Evolutionary conservation across 1,140 invertebrate genomes (phyloP), one percentile per base, ranked within the genome.

Genomic region (Diploscapter pachys): DNA sequence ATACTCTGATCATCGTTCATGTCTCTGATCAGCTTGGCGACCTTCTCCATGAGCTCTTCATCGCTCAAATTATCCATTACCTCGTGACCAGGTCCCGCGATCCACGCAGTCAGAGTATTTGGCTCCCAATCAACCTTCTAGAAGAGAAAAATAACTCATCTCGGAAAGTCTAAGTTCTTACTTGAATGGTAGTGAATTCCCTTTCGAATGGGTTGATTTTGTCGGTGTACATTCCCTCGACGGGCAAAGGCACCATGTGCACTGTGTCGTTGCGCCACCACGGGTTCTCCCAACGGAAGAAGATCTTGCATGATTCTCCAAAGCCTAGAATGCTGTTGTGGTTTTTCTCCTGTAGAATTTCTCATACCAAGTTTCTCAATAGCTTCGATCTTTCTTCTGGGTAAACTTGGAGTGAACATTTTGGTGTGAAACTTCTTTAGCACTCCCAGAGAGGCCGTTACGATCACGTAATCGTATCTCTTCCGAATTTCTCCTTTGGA

Each of bases 101-200:
- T 72, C 77, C 77, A 78, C 4, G 77, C 77, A 71, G 66, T 72
- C 48, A 78, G 49, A n/a, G 70, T 64, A 48, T 76, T 71, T n/a
- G 75, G 75, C n/a, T 76, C 75, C 75, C 75, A 76, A 9, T 72
- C 69, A 54, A 76, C 73, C 48, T 52, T 11, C 66, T 68, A 9
- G 31, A 31, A 31, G 31, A 31, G 31, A 31, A 68, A 2, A 50
- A 6, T 11, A 55, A 52, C 56, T 68, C 51, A 48, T 68, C 48
- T 52, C 48, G 11, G 48, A 9, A 9, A 5, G 53, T 5, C 48
- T 54, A 11, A 55, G 5, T 55, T 55, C 11, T 48, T 53, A 74
- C 66, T 56, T 74, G 65, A 59, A 74, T 65, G 48, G 64, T 76
- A 4, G 75, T 76, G n/a, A 73, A 72, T 50, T 76, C 75, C 8